A percentile compares a stretch with the other conserved stretches of the same genome.
phyloP scores from a whole-genome alignment of 2,113 vertebrate genomes.

The Dicerorhinus sumatrensis region DNA sequence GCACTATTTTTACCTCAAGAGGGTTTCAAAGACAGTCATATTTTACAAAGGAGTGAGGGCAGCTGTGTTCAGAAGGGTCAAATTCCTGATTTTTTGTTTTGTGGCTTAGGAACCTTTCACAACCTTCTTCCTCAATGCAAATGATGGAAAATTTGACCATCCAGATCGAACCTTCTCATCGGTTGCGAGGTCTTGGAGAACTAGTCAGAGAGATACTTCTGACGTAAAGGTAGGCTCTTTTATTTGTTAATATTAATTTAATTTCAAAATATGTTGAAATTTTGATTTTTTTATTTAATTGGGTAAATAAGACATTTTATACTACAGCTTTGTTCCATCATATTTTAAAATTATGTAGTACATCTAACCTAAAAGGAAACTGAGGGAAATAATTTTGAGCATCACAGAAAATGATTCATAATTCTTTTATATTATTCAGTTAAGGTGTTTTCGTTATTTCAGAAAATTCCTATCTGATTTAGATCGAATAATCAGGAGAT shows the following conservation, averaged over 20 bases:
- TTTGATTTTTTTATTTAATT: background rate
- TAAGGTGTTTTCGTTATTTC: constrained; percentile 81
- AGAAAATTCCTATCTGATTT: constrained; percentile 85
- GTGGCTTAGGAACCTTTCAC: constrained; percentile 95
- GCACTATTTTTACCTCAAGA: background rate
- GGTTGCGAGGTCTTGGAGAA: constrained; percentile 95
- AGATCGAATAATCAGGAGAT: constrained; percentile 87
- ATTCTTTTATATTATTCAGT: constrained; percentile 80
- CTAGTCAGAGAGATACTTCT: constrained; percentile 97
- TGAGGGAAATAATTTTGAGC: constrained; percentile 56
- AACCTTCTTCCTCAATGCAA: constrained; percentile 96
- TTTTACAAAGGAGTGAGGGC: background rate
- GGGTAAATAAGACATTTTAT: background rate
- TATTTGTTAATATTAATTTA: background rate
- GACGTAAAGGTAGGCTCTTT: constrained; percentile 94
- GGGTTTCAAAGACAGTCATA: background rate
- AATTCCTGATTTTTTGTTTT: background rate
- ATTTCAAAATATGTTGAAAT: background rate
- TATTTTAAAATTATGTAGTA: constrained; percentile 59
- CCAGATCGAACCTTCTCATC: constrained; percentile 96
- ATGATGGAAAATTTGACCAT: constrained; percentile 96
- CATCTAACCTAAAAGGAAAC: constrained; percentile 48
- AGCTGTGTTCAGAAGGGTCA: background rate
- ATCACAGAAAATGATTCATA: constrained; percentile 72
- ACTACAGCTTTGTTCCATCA: background rate